Conservation (phyloP, 2,113 vertebrate genomes). For the Spea bombifrons region DNA sequence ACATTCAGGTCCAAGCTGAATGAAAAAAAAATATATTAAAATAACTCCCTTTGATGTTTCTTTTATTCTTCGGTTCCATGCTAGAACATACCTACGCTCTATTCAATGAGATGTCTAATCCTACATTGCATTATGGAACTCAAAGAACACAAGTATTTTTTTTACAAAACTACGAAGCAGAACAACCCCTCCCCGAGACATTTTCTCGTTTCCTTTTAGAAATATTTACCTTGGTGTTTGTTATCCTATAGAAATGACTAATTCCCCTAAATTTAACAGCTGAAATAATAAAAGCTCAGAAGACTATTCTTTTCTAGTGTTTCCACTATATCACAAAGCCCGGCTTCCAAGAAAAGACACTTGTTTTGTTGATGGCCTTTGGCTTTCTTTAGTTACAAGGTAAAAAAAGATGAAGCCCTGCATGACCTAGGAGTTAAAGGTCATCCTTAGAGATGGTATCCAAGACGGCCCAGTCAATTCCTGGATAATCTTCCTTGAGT, state of each 20-base stretch:
- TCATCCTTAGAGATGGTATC: slow-evolving; percentile 55
- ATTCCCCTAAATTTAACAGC: slow-evolving; percentile 57
- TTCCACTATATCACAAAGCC: slow-evolving; percentile 41
- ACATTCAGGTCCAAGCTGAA: slow-evolving; percentile 28
- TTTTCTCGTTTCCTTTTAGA: slow-evolving; percentile 54
- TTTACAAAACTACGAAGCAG: neutral
- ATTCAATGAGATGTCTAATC: slow-evolving; percentile 2
- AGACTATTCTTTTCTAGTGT: slow-evolving; percentile 50
- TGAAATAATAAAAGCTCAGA: slow-evolving; percentile 56
- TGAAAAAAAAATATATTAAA: slow-evolving; percentile 7
- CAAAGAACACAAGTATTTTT: neutral
- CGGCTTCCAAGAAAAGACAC: slow-evolving; percentile 6
- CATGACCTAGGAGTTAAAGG: slow-evolving; percentile 54
- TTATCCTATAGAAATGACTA: slow-evolving; percentile 57
- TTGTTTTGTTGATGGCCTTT: slow-evolving; percentile 51
- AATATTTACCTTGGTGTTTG: slow-evolving; percentile 57
- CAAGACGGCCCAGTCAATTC: slow-evolving; percentile 52
- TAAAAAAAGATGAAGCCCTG: slow-evolving; percentile 54
- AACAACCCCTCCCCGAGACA: neutral
- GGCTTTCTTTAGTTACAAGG: slow-evolving; percentile 55
- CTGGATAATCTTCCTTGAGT: slow-evolving; percentile 60
- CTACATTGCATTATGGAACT: neutral
- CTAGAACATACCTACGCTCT: neutral
- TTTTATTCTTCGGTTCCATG: neutral
- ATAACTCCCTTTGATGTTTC: neutral